These are phyloP conservation scores for Apodemia duryi DNA, from an alignment of 2,888 invertebrate genomes.

Conservation along the genomic window DNA sequence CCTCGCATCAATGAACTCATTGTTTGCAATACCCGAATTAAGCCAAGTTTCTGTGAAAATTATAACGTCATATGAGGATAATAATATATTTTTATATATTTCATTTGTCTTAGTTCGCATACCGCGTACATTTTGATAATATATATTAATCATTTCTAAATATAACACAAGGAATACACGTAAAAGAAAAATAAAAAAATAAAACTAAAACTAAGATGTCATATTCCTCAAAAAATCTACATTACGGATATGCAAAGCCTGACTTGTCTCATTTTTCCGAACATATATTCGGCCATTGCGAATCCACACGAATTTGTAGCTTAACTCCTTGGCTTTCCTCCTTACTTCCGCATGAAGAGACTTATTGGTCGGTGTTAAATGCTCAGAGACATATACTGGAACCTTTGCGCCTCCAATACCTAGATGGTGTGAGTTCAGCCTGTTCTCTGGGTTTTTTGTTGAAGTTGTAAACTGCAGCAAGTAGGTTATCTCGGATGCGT, in stretches of 20 bases:
- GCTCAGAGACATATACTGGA: background rate
- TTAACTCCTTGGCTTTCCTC: background rate
- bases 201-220: background rate
- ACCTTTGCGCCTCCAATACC: background rate
- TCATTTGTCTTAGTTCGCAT: slow-evolving; percentile 23
- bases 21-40: slow-evolving; percentile 15
- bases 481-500: background rate
- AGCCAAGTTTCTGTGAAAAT: slow-evolving; percentile 23
- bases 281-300: background rate
- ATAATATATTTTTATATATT: slow-evolving; percentile 13
- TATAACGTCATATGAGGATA: slow-evolving; percentile 15
- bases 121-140: slow-evolving; percentile 25
- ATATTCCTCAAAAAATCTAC: background rate
- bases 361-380: background rate
- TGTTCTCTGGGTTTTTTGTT: background rate
- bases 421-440: background rate
- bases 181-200: background rate
- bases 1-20: slow-evolving; percentile 18
- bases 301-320: background rate
- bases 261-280: background rate
- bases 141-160: slow-evolving; percentile 12
- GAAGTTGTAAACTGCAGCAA: background rate
- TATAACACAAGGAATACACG: background rate
- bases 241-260: background rate
- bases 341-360: background rate